These are phyloP conservation scores for Amblyjoppa proteus DNA, from an alignment of 2,888 invertebrate species.

Conservation along the genomic window DNA sequence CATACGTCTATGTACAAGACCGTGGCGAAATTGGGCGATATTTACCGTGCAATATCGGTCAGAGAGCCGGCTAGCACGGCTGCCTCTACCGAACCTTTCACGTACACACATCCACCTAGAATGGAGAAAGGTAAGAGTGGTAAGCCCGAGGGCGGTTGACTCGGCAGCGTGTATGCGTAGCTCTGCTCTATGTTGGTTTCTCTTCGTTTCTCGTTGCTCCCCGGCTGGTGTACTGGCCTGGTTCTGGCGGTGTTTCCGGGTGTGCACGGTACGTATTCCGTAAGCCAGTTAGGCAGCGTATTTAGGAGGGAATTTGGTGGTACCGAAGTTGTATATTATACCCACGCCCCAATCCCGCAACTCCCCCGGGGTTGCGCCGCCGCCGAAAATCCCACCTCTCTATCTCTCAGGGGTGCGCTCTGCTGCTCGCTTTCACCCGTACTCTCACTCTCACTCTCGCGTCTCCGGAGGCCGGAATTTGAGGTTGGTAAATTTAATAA, in stretches of 20 bases:
- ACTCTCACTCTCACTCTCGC: conserved; percentile 54
- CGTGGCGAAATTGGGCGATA: conserved; percentile 78
- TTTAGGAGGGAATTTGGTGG: conserved; percentile 82
- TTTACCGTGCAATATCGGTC: conserved; percentile 80
- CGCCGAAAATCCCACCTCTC: conserved; percentile 67
- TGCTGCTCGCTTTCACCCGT: conserved; percentile 69
- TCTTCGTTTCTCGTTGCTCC: conserved; percentile 45
- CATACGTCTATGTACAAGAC: conserved; percentile 63
- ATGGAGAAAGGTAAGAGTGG: conserved; percentile 24
- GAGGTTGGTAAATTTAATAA: conserved; percentile 84
- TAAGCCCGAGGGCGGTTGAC: conserved; percentile 62
- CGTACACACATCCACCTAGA: neutral
- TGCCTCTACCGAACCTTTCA: conserved; percentile 70
- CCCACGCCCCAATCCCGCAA: conserved; percentile 71
- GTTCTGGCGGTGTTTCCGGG: conserved; percentile 51
- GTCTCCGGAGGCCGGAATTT: conserved; percentile 79
- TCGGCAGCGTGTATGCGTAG: conserved; percentile 54
- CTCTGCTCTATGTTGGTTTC: conserved; percentile 45
- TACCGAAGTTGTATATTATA: conserved; percentile 83
- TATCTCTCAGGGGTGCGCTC: conserved; percentile 34
- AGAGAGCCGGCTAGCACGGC: conserved; percentile 68
- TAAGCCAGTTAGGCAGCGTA: conserved; percentile 84
- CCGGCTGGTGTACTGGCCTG: conserved; percentile 32
- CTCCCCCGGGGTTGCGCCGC: conserved; percentile 67
- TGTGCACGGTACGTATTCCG: conserved; percentile 70